phyloP scores from a whole-genome alignment of 2,888 invertebrate genomes.

The Leucophora obtusa region DNA sequence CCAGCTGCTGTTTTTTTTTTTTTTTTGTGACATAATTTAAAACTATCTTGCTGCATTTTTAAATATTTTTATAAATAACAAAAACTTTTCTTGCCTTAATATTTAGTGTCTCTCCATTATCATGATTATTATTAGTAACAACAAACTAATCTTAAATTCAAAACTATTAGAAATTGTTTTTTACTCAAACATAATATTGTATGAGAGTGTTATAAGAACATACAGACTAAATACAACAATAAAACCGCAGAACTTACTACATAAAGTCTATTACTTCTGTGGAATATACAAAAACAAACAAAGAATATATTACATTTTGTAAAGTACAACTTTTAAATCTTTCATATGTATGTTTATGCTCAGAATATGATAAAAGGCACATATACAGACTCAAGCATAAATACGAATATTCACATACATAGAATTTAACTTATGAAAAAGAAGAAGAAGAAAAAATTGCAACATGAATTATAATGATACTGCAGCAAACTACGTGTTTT shows the following conservation, averaged over 20 bases:
- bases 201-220: slow-evolving; percentile 12
- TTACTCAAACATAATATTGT: slow-evolving; percentile 29
- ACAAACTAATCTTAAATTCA: slow-evolving; percentile 43
- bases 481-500: slow-evolving; percentile 45
- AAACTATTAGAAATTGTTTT: slow-evolving; percentile 1
- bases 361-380: slow-evolving; percentile 39
- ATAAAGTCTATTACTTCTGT: background rate
- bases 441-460: slow-evolving; percentile 14
- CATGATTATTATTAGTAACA: slow-evolving; percentile 4
- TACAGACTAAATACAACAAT: slow-evolving; percentile 1
- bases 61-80: background rate
- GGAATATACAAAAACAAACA: slow-evolving; percentile 5
- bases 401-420: background rate
- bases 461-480: slow-evolving; percentile 56
- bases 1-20: too few species aligned
- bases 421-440: background rate
- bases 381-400: slow-evolving; percentile 1
- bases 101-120: background rate
- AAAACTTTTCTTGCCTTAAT: background rate
- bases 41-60: background rate
- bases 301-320: background rate
- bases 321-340: slow-evolving; percentile 29
- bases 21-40: background rate
- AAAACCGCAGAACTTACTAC: slow-evolving; percentile 17
- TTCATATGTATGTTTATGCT: slow-evolving; percentile 50